Percentiles rank a stretch among this genome's conserved stretches.
Conservation (phyloP, 2,888 invertebrate genomes). For the Cryptops parisi region DNA sequence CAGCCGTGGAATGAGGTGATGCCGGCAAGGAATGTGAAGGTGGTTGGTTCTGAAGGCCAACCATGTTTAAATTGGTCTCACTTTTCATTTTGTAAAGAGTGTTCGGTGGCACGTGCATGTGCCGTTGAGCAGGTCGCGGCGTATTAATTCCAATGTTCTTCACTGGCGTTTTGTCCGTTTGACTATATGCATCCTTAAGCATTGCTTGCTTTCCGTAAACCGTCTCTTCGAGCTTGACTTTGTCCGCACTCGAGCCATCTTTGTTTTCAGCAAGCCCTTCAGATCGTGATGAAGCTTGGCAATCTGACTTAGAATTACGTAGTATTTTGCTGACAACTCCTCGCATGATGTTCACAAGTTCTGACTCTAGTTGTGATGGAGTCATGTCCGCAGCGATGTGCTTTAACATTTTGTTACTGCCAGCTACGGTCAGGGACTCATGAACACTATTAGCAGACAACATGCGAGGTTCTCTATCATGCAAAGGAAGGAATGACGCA, state of each 20-base stretch:
- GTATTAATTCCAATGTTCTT: constrained; percentile 18
- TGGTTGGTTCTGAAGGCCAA: constrained; percentile 4
- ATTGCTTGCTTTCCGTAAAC: not conserved
- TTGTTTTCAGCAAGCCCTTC: not conserved
- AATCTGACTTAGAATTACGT: constrained; percentile 4
- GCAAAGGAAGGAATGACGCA: constrained; percentile 1
- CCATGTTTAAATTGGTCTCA: constrained; percentile 15
- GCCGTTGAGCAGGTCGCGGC: constrained; percentile 14
- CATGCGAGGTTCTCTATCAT: constrained; percentile 2
- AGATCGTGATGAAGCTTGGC: not conserved
- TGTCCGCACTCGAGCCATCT: not conserved
- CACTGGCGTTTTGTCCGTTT: constrained; percentile 12
- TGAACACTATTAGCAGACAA: not conserved
- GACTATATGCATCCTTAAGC: constrained; percentile 14
- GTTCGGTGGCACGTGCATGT: not conserved
- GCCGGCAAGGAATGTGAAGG: not conserved
- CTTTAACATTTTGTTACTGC: not conserved
- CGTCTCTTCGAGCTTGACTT: not conserved
- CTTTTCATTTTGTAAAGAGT: constrained; percentile 17
- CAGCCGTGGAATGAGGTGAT: not conserved
- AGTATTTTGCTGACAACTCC: constrained; percentile 7
- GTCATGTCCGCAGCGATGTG: not conserved
- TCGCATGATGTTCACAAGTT: constrained; percentile 12
- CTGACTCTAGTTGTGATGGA: constrained; percentile 9
- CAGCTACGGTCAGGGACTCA: not conserved